A percentile compares a stretch with the other conserved stretches of the same genome.
Evolutionary conservation across 2,888 invertebrate species (phyloP).

Genomic region (Anoplius nigerrimus): DNA sequence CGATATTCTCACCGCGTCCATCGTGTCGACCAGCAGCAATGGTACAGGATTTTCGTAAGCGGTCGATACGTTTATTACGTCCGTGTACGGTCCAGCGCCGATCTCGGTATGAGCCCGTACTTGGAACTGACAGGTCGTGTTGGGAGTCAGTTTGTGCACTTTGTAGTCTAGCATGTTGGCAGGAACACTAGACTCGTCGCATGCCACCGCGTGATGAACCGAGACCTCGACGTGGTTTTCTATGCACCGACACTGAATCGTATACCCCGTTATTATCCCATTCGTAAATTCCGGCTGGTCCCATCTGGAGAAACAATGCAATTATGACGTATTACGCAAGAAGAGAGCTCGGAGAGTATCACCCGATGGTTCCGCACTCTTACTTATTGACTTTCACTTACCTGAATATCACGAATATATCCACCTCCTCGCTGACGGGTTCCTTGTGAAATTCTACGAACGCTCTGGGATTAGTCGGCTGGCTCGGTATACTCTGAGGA

Average conservation of each 20-base stretch:
- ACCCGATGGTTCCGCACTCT: too few relatives aligned
- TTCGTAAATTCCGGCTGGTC: constrained; percentile 84
- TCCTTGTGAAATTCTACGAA: constrained; percentile 80
- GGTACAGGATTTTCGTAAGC: constrained; percentile 87
- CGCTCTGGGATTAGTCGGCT: constrained; percentile 84
- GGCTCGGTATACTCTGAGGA: constrained; percentile 88
- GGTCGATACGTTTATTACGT: constrained; percentile 81
- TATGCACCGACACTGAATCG: constrained; percentile 82
- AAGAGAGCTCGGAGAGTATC: too few relatives aligned
- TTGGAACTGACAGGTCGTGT: constrained; percentile 82
- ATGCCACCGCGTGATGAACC: constrained; percentile 78
- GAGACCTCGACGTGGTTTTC: constrained; percentile 66
- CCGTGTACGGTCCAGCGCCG: constrained; percentile 84
- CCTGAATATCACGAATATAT: constrained; percentile 67
- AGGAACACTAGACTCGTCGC: constrained; percentile 76
- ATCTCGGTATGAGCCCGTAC: constrained; percentile 88
- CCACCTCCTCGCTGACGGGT: constrained; percentile 65
- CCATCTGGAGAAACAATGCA: constrained; percentile 84
- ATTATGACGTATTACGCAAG: background rate
- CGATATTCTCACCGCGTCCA: constrained; percentile 83
- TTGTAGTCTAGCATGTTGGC: constrained; percentile 78
- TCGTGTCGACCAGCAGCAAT: constrained; percentile 84
- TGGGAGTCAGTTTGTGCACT: constrained; percentile 78
- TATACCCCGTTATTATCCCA: constrained; percentile 85
- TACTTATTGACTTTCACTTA: constrained; percentile 40